Conservation (phyloP, 2,113 vertebrate genomes). For the Spilogale gracilis region DNA sequence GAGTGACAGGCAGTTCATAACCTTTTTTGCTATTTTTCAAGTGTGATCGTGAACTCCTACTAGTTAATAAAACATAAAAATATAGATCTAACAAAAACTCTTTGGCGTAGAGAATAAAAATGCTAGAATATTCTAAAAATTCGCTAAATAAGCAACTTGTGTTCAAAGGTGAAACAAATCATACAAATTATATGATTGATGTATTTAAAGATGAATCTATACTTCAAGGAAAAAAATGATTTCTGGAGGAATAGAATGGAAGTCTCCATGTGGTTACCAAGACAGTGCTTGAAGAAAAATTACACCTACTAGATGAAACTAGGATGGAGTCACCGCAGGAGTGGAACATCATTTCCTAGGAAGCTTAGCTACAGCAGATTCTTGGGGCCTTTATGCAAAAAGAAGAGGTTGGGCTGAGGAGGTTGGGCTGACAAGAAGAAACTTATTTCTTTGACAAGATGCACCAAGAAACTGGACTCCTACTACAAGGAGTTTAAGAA, state of each 20-base stretch:
- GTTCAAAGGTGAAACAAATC: slow-evolving; percentile 74
- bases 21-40: slow-evolving; percentile 67
- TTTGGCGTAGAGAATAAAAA: slow-evolving; percentile 52
- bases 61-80: slow-evolving; percentile 65
- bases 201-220: slow-evolving; percentile 49
- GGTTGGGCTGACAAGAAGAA: neutral
- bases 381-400: neutral
- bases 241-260: slow-evolving; percentile 58
- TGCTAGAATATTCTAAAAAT: slow-evolving; percentile 67
- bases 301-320: slow-evolving; percentile 48
- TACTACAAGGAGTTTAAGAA: neutral
- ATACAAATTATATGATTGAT: slow-evolving; percentile 53
- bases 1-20: slow-evolving; percentile 54
- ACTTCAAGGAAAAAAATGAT: slow-evolving; percentile 1
- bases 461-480: neutral
- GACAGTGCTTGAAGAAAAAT: slow-evolving; percentile 66
- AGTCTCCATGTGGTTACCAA: slow-evolving; percentile 49
- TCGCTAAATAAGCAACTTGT: slow-evolving; percentile 66
- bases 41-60: slow-evolving; percentile 45
- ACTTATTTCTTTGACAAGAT: neutral
- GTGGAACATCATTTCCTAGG: neutral
- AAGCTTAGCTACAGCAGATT: neutral
- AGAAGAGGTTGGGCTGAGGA: neutral
- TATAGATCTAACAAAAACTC: slow-evolving; percentile 66
- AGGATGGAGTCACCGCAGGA: neutral